Conservation (phyloP, 2,797 vertebrate genomes). For the Leucoraja ocellata region DNA sequence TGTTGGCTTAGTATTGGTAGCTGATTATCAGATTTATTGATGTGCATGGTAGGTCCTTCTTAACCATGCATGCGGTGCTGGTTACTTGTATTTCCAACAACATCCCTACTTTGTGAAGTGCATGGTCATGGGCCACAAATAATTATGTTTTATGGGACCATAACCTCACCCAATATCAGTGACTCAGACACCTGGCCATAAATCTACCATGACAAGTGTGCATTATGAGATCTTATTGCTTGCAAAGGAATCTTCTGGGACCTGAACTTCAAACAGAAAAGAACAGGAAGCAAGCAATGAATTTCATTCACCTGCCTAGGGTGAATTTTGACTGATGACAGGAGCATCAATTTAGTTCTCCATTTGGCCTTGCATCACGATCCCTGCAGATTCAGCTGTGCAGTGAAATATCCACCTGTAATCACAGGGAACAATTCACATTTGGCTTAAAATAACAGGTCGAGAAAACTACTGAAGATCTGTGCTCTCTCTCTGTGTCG, state of each 20-base stretch:
- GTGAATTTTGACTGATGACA: neutral
- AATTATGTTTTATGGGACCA: neutral
- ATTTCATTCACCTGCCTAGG: neutral
- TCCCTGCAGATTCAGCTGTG: neutral
- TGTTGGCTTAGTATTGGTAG: neutral
- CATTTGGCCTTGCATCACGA: neutral
- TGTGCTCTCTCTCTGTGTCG: neutral
- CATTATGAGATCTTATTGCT: neutral
- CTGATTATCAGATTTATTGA: neutral
- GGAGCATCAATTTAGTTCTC: neutral
- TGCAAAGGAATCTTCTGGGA: neutral
- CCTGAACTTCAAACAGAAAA: neutral
- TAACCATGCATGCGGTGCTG: neutral
- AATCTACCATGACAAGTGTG: neutral
- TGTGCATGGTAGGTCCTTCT: neutral
- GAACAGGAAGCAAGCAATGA: neutral
- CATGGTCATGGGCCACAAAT: neutral
- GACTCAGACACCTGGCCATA: neutral
- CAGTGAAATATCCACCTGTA: neutral
- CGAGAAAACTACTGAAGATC: neutral
- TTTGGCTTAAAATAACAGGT: neutral
- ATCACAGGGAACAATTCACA: neutral
- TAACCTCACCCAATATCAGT: neutral
- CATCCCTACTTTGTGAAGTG: neutral
- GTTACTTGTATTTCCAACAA: neutral